Conservation (phyloP, 2,797 vertebrate species). For the Cyprinodon diabolis region DNA sequence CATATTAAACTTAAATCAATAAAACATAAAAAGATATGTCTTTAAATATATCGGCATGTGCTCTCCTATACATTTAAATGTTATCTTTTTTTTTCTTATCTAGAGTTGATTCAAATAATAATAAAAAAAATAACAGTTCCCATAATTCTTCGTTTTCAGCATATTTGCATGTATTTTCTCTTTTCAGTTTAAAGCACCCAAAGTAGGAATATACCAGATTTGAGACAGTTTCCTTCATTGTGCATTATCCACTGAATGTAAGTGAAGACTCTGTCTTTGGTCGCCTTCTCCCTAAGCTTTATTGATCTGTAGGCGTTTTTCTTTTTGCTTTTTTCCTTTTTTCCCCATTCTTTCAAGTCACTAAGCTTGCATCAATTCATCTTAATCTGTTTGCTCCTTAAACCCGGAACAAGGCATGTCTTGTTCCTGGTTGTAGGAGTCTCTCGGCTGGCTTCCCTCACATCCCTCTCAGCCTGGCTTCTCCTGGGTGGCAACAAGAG, state of each 20-base stretch:
- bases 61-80: conserved; percentile 11
- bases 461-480: conserved; percentile 76
- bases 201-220: conserved; percentile 66
- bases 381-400: conserved; percentile 86
- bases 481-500: conserved; percentile 84
- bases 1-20: conserved; percentile 45
- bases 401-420: conserved; percentile 84
- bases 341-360: conserved; percentile 79
- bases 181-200: conserved; percentile 56
- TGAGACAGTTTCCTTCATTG: conserved; percentile 69
- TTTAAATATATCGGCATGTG: conserved; percentile 15
- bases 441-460: conserved; percentile 79
- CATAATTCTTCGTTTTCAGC: conserved; percentile 16
- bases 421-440: conserved; percentile 84
- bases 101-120: conserved; percentile 1
- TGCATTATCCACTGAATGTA: conserved; percentile 73
- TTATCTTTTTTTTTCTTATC: conserved; percentile 15
- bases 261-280: conserved; percentile 74
- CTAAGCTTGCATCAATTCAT: conserved; percentile 84
- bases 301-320: conserved; percentile 81
- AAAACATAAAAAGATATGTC: conserved; percentile 8
- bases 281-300: conserved; percentile 79
- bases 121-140: neutral
- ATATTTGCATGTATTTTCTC: neutral
- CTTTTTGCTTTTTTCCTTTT: conserved; percentile 49